Evolutionary conservation across 2,888 invertebrate species (phyloP), one percentile per base, ranked within the genome.

Genomic region (Copidosoma aretas): DNA sequence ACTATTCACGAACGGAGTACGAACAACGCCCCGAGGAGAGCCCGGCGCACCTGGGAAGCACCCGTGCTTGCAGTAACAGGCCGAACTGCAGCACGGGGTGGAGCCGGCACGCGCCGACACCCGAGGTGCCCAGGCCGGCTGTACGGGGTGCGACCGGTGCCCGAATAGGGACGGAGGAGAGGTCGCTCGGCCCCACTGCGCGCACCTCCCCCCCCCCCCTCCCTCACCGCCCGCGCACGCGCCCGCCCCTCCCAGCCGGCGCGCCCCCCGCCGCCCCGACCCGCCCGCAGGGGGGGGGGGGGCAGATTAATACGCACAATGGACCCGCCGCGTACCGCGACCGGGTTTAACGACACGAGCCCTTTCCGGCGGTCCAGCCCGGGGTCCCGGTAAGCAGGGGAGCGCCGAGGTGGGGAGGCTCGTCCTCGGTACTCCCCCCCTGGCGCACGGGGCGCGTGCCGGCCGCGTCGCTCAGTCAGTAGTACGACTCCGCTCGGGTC

Each of bases 401-500:
- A 68, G 54, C 3, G 43, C 43, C 4, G 14, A 4, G 43, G 8
- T 32, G 32, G 32, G n/a, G n/a, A n/a, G n/a, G n/a, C n/a, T n/a
- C n/a, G n/a, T n/a, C n/a, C n/a, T n/a, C n/a, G n/a, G n/a, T 14
- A 17, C 17, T 51, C n/a, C n/a, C n/a, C 17, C 51, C 51, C 51
- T 17, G 53, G 54, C 24, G 22, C 15, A 14, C 24, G 10, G 54
- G 10, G 17, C 54, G 41, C 8, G 41, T 21, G 25, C 24, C 56
- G 8, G 25, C 17, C 25, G 52, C 43, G 43, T 25, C 63, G 41
- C 57, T 74, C 82, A 82, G 82, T 83, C 75, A 80, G 81, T 81
- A 77, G 80, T 79, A 80, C 78, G 81, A 79, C 80, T 78, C 78
- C 79, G 80, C 77, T 78, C 77, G 73, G 77, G 77, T 78, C 80